Percentiles rank a stretch among this genome's conserved stretches.
Evolutionary conservation across 2,888 invertebrate genomes (phyloP).

Genomic region (Argyra leucocephala): DNA sequence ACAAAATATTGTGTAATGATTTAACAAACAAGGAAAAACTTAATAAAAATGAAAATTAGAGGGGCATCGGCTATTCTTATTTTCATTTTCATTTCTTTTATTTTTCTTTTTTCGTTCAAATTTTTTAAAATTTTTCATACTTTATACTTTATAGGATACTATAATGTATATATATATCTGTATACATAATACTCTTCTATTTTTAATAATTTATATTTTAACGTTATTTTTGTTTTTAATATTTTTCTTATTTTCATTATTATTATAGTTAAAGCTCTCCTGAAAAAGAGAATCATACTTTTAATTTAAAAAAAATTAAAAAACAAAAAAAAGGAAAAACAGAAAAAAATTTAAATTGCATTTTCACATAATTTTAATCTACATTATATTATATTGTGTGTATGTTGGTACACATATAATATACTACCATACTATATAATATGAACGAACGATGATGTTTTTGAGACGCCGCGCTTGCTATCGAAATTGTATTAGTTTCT

Average conservation of each 20-base stretch:
- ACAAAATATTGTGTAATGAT: background rate
- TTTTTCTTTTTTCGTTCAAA: background rate
- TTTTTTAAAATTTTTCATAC: background rate
- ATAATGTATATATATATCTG: no score
- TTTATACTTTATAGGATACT: background rate
- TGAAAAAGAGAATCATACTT: constrained; percentile 6
- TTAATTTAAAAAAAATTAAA: no score
- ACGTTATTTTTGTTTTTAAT: no score
- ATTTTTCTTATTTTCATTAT: background rate
- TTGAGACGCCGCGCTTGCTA: constrained; percentile 21
- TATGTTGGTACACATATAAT: no score
- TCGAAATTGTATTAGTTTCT: constrained; percentile 32
- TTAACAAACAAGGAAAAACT: background rate
- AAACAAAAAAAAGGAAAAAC: no score
- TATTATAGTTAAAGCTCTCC: constrained; percentile 6
- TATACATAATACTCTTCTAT: background rate
- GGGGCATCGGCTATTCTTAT: background rate
- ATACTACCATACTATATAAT: background rate
- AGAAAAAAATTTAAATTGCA: constrained; percentile 22
- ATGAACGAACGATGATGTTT: constrained; percentile 13
- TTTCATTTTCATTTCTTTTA: background rate
- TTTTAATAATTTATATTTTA: background rate
- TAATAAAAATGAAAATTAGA: constrained; percentile 1
- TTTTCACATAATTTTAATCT: constrained; percentile 30
- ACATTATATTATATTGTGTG: constrained; percentile 23